Base-by-base conservation (phyloP, 2,888 invertebrate species). In the Tortrix viridana region DNA sequence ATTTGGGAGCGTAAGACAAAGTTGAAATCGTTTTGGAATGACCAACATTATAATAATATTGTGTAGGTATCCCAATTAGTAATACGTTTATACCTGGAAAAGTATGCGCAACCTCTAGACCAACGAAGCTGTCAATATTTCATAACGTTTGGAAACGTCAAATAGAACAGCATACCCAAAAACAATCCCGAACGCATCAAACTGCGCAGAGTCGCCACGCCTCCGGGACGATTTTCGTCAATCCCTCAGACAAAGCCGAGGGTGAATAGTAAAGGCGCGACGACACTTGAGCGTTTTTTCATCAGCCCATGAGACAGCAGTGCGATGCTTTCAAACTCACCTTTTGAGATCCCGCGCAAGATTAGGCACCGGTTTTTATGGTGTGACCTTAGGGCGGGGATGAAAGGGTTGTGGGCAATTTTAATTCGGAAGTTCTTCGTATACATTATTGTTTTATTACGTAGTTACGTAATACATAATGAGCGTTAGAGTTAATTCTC, bases 291-390 rank as follows among this genome's bases (percentile, higher is more conserved):
- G 86, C 75, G 74, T 84, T 84, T 89, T 88, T 89, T 88, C 90
- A 90, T 89, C 90, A 90, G 82, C 77, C 84, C 76, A 74, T 85
- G 81, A 86, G 84, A 84, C 88, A 82, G 83, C 81, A 67, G 77
- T 78, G 79, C 77, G 76, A 74, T 77, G 81, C 89, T 86, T 91
- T 91, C 86, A 90, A 76, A 78, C 82, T 81, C 74, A 79, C 79
- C 89, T 91, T 90, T 91, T 88, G 85, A 91, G 91, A 91, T 91
- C 82, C 86, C 86, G 81, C 74, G 84, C 81, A 84, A 91, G 91
- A 91, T 91, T 91, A 90, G 90, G 90, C 90, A 88, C 88, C 85
- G 85, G 84, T 88, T 86, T 85, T 84, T 83, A 80, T 80, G 80
- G 79, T 81, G 81, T 79, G 76, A 74, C 71, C 66, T 66, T 83